Evolutionary conservation across 2,888 invertebrate species (phyloP).

Genomic region (Trichogramma dendrolimi): DNA sequence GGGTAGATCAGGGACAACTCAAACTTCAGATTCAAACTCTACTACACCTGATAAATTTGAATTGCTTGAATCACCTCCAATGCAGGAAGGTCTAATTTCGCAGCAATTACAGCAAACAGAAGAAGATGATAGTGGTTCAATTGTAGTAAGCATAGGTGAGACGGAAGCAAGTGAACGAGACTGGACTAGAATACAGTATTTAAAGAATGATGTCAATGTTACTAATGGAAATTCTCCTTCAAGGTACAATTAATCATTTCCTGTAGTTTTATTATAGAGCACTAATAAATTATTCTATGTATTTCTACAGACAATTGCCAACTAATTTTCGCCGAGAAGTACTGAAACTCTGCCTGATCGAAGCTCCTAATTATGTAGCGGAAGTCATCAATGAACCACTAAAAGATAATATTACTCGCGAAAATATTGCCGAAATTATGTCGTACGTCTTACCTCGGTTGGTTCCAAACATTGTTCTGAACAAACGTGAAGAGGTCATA

Average conservation of each 20-base stretch:
- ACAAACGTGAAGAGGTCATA: slow-evolving; percentile 67
- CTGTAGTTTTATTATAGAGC: not conserved
- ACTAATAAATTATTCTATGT: not conserved
- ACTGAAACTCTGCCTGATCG: slow-evolving; percentile 53
- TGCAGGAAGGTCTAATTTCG: slow-evolving; percentile 35
- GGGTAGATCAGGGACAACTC: slow-evolving; percentile 38
- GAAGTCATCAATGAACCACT: slow-evolving; percentile 48
- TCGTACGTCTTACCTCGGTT: slow-evolving; percentile 60
- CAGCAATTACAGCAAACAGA: slow-evolving; percentile 39
- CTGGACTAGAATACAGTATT: slow-evolving; percentile 53
- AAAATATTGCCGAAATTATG: slow-evolving; percentile 55
- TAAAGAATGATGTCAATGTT: slow-evolving; percentile 37
- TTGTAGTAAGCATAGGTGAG: slow-evolving; percentile 45
- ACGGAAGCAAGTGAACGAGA: slow-evolving; percentile 48
- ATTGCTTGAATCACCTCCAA: slow-evolving; percentile 42
- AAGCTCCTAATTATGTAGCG: slow-evolving; percentile 46
- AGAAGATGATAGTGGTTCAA: slow-evolving; percentile 46
- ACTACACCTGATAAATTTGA: slow-evolving; percentile 50
- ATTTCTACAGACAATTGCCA: slow-evolving; percentile 43
- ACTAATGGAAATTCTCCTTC: slow-evolving; percentile 29
- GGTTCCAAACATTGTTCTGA: slow-evolving; percentile 65
- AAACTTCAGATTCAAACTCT: slow-evolving; percentile 44
- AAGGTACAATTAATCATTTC: slow-evolving; percentile 27
- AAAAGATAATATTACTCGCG: slow-evolving; percentile 47
- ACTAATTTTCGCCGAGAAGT: slow-evolving; percentile 57